phyloP scores from a whole-genome alignment of 1,140 invertebrate species.

The Monomorium pharaonis region DNA sequence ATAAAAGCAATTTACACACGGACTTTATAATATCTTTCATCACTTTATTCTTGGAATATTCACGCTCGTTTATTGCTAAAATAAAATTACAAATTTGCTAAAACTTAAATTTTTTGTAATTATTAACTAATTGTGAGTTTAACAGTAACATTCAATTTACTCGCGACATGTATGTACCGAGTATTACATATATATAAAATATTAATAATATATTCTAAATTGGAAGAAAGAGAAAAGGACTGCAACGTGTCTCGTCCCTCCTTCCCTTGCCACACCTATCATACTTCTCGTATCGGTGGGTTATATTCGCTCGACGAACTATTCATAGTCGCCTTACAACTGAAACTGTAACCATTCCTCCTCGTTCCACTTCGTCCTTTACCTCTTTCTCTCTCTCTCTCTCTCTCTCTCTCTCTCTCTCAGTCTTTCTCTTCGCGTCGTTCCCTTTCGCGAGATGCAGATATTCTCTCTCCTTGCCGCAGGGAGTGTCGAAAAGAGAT shows the following conservation, averaged over 20 bases:
- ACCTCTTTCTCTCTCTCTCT: slow-evolving; percentile 10
- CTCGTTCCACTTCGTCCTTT: slow-evolving; percentile 13
- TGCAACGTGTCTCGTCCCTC: background rate
- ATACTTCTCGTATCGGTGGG: background rate
- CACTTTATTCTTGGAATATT: background rate
- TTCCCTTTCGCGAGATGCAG: slow-evolving; percentile 44
- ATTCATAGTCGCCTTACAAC: slow-evolving; percentile 51
- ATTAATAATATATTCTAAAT: background rate
- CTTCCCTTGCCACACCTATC: background rate
- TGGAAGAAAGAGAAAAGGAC: background rate
- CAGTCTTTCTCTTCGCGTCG: background rate
- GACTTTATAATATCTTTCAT: background rate
- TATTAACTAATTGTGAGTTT: background rate
- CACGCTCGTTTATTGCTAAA: background rate
- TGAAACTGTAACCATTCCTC: slow-evolving; percentile 24
- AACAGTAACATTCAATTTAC: background rate
- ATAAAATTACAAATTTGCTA: background rate
- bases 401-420: slow-evolving; percentile 10
- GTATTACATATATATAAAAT: background rate
- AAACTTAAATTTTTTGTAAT: background rate
- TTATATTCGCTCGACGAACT: slow-evolving; percentile 46
- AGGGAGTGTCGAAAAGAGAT: slow-evolving; percentile 27
- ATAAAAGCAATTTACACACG: too few species aligned
- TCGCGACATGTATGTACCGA: background rate
- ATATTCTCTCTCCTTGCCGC: slow-evolving; percentile 5